phyloP scores from a whole-genome alignment of 2,113 vertebrate species.

The Peromyscus polionotus region DNA sequence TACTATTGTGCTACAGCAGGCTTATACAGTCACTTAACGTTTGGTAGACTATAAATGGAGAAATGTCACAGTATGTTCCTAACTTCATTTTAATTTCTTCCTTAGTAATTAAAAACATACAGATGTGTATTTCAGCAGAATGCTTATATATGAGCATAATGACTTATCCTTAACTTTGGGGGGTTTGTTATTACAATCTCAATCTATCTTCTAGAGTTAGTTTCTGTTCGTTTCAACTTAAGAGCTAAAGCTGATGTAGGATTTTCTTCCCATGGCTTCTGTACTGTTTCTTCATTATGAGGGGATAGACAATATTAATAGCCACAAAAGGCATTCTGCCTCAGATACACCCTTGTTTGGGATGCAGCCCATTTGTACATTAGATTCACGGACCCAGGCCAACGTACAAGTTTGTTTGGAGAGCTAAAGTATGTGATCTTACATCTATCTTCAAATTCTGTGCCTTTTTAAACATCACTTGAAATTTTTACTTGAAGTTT shows the following conservation, averaged over 20 bases:
- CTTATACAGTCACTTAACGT: conserved; percentile 71
- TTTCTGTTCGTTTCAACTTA: neutral
- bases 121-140: neutral
- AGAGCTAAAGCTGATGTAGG: neutral
- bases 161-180: neutral
- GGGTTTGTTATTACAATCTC: conserved; percentile 17
- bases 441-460: neutral
- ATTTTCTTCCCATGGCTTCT: neutral
- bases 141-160: neutral
- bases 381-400: neutral
- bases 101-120: conserved; percentile 37
- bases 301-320: neutral
- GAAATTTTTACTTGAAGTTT: conserved; percentile 28
- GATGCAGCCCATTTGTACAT: neutral
- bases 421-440: neutral
- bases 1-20: conserved; percentile 51
- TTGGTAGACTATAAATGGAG: conserved; percentile 35
- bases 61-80: conserved; percentile 10
- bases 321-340: neutral
- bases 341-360: neutral
- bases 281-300: neutral
- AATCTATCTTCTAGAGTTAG: neutral
- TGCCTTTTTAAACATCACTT: neutral
- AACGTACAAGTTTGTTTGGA: conserved; percentile 39
- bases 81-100: conserved; percentile 29